Conservation (phyloP, 2,888 invertebrate genomes). For the Rugalucina vietnamica region DNA sequence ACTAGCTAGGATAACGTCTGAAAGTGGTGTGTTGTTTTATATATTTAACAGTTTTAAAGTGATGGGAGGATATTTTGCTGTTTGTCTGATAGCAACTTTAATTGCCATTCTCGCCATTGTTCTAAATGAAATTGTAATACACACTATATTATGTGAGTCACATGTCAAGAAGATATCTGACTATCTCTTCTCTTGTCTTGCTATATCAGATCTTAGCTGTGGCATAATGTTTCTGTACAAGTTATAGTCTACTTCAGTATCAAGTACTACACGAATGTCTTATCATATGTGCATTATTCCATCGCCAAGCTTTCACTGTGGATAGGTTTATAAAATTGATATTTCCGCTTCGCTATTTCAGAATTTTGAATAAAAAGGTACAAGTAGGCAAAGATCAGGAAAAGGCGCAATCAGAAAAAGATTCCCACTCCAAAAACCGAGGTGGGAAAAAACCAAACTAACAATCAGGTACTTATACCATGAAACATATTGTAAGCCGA, state of each 20-base stretch:
- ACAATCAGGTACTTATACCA: too few relatives aligned
- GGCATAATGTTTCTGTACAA: slow-evolving; percentile 68
- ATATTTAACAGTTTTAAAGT: slow-evolving; percentile 35
- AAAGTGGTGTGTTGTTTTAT: background rate
- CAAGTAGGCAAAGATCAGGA: too few relatives aligned
- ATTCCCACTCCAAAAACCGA: too few relatives aligned
- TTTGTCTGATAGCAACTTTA: slow-evolving; percentile 45
- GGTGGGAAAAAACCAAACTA: too few relatives aligned
- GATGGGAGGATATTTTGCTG: slow-evolving; percentile 17
- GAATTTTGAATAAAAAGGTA: slow-evolving; percentile 51
- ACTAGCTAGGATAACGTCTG: background rate
- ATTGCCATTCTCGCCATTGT: slow-evolving; percentile 57
- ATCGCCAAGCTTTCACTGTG: slow-evolving; percentile 59
- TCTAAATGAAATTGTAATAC: slow-evolving; percentile 60
- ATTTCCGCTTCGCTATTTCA: slow-evolving; percentile 59
- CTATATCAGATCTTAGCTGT: slow-evolving; percentile 66
- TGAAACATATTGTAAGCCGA: too few relatives aligned
- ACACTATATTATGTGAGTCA: slow-evolving; percentile 46
- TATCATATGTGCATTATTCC: slow-evolving; percentile 63
- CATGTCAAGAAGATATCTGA: slow-evolving; percentile 47
- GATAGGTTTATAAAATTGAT: slow-evolving; percentile 70
- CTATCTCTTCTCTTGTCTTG: slow-evolving; percentile 64
- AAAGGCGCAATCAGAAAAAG: too few relatives aligned
- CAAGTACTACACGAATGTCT: slow-evolving; percentile 67
- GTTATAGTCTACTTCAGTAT: slow-evolving; percentile 67